Evolutionary conservation across 2,888 invertebrate genomes (phyloP), one percentile per base, ranked within the genome.

Genomic region (Leptura quadrifasciata): DNA sequence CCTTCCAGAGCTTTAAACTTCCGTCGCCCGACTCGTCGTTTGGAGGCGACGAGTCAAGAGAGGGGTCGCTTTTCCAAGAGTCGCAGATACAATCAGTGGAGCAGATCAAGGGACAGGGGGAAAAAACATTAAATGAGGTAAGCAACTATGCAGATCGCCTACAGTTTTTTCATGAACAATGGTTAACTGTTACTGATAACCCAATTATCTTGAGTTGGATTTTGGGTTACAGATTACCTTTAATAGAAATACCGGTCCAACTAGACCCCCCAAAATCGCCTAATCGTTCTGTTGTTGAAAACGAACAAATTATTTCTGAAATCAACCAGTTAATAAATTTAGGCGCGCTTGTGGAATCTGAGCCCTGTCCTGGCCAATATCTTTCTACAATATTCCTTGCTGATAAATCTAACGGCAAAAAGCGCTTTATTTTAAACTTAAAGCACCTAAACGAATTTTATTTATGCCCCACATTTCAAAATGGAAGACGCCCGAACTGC

Each of bases 381-480:
- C 12, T 47, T 15, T 47, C 47, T 12, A 47, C 15, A 47, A 47
- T 47, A 15, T 47, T 47, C 47, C 47, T 47, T 15, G 47, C 47
- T 15, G 15, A 47, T 4, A 47, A 47, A 47, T n/a, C n/a, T n/a
- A n/a, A n/a, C n/a, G n/a, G n/a, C 35, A 55, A 55, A 9, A 55
- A 55, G 9, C 55, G 55, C 10, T 78, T 83, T 68, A 81, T 82
- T 58, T 76, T 83, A 57, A 83, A 82, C 74, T 61, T 80, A 24
- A 81, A 55, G 78, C 21, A 57, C 0, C 58, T 82, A 27, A 82
- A 82, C 27, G 54, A 65, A 39, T n/a, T 83, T 75, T 60, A 61
- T 83, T 21, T n/a, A 57, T 18, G 68, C 76, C 4, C 21, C 72
- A 12, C 81, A 83, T n/a, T 72, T 83, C 61, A 83, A 84, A 75